Evolutionary conservation across 2,113 vertebrate genomes (phyloP).

Genomic region (Carlito syrichta): DNA sequence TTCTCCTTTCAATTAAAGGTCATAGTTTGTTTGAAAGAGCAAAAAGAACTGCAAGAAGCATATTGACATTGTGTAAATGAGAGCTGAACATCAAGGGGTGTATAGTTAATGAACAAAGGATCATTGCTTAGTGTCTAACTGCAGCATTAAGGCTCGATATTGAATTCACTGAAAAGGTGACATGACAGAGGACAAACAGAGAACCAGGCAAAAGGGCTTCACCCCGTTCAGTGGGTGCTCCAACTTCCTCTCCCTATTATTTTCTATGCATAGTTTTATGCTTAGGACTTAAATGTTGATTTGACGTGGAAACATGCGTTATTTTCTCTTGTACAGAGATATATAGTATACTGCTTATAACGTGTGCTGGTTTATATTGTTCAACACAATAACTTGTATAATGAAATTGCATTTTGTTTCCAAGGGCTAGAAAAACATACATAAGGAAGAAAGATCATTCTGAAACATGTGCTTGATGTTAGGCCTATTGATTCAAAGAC

Average conservation of each 20-base stretch:
- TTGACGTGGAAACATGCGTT: neutral
- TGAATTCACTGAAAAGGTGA: neutral
- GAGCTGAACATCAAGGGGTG: constrained; percentile 19
- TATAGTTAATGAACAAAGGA: constrained; percentile 60
- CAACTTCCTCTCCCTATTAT: neutral
- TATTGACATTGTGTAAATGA: constrained; percentile 70
- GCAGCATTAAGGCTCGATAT: neutral
- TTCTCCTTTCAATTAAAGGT: constrained; percentile 73
- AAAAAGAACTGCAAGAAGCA: constrained; percentile 27
- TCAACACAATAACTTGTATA: neutral
- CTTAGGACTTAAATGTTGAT: neutral
- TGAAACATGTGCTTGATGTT: neutral
- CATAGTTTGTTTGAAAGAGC: constrained; percentile 63
- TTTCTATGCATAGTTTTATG: neutral
- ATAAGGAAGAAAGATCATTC: neutral
- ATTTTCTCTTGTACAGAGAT: neutral
- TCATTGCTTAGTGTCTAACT: neutral
- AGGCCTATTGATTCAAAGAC: neutral
- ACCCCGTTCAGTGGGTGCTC: fast-evolving
- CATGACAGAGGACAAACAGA: neutral
- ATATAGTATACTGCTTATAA: neutral
- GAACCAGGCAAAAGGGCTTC: neutral
- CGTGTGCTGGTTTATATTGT: neutral
- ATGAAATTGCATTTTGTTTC: constrained; percentile 1
- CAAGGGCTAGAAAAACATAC: no score